Percentiles rank a stretch among this genome's conserved stretches.
These are phyloP conservation scores for Chloroceryle inda DNA, from an alignment of 2,797 vertebrate species.

Conservation along the genomic window DNA sequence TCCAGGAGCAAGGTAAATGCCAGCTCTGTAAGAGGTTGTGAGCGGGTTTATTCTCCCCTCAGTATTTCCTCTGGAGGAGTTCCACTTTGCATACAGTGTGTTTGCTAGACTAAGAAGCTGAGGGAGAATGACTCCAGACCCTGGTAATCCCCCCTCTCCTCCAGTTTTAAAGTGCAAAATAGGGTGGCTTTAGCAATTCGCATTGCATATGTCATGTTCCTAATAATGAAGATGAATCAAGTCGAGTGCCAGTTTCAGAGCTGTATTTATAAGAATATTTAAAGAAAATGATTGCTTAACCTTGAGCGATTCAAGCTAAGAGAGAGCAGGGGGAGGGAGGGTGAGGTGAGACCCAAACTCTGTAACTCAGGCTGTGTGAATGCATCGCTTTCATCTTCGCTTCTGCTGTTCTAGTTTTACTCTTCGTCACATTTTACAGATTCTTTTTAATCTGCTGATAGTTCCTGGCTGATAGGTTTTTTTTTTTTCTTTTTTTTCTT, in stretches of 20 bases:
- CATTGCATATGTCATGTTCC: accelerated
- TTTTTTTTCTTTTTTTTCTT: not conserved
- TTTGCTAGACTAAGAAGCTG: not conserved
- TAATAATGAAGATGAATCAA: not conserved
- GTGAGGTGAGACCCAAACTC: not conserved
- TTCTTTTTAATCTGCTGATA: constrained; percentile 22
- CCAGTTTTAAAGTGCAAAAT: accelerated
- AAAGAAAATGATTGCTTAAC: not conserved
- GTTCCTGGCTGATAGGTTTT: not conserved
- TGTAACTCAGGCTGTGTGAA: not conserved
- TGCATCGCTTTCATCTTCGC: not conserved
- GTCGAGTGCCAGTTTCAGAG: not conserved
- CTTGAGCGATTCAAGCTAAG: too few species aligned
- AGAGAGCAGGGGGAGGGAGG: accelerated
- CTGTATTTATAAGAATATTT: not conserved
- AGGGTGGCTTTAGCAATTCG: not conserved
- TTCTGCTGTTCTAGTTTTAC: not conserved
- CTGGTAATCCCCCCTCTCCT: not conserved
- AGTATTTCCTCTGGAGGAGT: not conserved
- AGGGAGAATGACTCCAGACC: not conserved
- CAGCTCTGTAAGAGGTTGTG: not conserved
- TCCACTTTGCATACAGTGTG: not conserved
- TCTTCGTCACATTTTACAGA: not conserved
- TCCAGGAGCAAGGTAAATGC: not conserved
- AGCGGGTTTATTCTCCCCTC: not conserved